phyloP scores from a whole-genome alignment of 2,888 invertebrate species.

The Brenthis daphne region DNA sequence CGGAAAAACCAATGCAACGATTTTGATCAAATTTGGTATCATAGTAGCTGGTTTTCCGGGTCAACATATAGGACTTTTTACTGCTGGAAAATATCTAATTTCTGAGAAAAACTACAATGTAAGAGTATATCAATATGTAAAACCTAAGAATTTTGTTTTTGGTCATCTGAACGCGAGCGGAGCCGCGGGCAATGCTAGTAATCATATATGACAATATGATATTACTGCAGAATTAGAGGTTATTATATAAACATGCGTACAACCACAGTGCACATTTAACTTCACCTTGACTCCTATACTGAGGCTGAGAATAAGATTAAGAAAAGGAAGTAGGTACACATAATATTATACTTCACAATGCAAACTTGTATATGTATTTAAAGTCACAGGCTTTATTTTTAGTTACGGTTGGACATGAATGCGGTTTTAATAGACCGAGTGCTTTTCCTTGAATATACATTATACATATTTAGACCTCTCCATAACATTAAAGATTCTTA shows the following conservation, averaged over 20 bases:
- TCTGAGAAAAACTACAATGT: too few species aligned
- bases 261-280: slow-evolving; percentile 66
- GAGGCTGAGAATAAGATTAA: slow-evolving; percentile 53
- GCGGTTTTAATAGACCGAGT: not conserved
- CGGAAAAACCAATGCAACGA: too few species aligned
- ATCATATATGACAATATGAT: slow-evolving; percentile 13
- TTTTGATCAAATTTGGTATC: too few species aligned
- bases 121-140: too few species aligned
- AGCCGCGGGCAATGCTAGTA: not conserved
- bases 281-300: slow-evolving; percentile 70
- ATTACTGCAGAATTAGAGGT: slow-evolving; percentile 46
- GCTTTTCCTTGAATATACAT: slow-evolving; percentile 1
- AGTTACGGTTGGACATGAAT: not conserved
- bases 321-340: slow-evolving; percentile 59
- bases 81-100: too few species aligned
- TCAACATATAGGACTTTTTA: too few species aligned
- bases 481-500: not conserved
- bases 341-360: slow-evolving; percentile 22
- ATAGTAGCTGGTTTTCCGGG: too few species aligned
- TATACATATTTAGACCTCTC: not conserved
- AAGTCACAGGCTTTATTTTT: not conserved
- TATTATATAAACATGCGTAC: slow-evolving; percentile 65
- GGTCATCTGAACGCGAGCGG: too few species aligned
- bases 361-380: slow-evolving; percentile 17
- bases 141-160: too few species aligned